phyloP scores from a whole-genome alignment of 2,888 invertebrate genomes.

The Candidula unifasciata region DNA sequence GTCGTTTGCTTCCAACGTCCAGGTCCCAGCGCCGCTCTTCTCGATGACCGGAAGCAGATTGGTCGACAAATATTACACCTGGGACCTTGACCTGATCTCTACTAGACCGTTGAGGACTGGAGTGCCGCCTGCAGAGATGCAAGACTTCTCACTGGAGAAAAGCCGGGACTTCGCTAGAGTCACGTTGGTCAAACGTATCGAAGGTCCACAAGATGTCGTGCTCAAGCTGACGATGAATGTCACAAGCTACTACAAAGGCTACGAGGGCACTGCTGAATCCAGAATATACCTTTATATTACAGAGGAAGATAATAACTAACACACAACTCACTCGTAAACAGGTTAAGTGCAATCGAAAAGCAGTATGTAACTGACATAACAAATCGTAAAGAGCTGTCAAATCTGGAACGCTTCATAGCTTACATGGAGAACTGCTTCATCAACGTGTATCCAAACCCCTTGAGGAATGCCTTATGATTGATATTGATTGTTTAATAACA shows the following conservation, averaged over 20 bases:
- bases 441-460: too few relatives aligned
- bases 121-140: constrained; percentile 69
- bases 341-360: too few relatives aligned
- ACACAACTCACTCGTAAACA: too few relatives aligned
- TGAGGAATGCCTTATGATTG: too few relatives aligned
- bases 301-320: constrained; percentile 45
- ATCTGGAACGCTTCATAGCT: too few relatives aligned
- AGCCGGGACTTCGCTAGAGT: constrained; percentile 82
- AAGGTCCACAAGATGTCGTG: constrained; percentile 94
- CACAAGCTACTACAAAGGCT: constrained; percentile 80
- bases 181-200: constrained; percentile 85
- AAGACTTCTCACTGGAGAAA: constrained; percentile 77
- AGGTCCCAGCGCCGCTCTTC: constrained; percentile 84
- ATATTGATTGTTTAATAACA: too few relatives aligned
- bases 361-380: too few relatives aligned
- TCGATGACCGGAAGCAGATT: constrained; percentile 90
- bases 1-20: constrained; percentile 86
- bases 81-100: constrained; percentile 84
- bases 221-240: constrained; percentile 90
- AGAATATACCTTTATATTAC: constrained; percentile 91
- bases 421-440: too few relatives aligned
- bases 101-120: constrained; percentile 81
- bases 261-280: constrained; percentile 89
- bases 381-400: too few relatives aligned
- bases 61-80: constrained; percentile 85